phyloP scores from a whole-genome alignment of 2,113 vertebrate genomes.

The Brachyistius frenatus region DNA sequence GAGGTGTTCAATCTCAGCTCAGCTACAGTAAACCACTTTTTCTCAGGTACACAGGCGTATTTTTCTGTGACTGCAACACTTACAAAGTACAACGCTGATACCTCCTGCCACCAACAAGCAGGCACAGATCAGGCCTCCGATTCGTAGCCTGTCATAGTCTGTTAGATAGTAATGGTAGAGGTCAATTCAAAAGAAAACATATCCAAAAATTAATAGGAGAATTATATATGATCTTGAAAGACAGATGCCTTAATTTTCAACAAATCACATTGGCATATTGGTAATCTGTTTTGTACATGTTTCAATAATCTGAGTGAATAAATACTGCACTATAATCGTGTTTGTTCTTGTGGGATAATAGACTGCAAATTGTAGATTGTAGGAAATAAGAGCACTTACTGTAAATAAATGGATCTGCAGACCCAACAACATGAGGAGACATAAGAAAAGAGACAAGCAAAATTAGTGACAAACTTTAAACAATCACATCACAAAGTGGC shows the following conservation, averaged over 20 bases:
- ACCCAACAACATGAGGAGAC: constrained; percentile 5
- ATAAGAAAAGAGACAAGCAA: background rate
- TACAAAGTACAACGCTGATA: constrained; percentile 71
- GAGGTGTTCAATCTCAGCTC: background rate
- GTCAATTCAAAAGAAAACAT: background rate
- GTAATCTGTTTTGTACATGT: too few species aligned
- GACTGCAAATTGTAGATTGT: background rate
- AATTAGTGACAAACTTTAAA: background rate
- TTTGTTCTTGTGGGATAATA: background rate
- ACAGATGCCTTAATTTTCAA: too few species aligned
- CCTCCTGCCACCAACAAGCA: constrained; percentile 74
- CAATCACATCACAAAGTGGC: background rate
- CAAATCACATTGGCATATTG: too few species aligned
- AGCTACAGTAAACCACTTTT: background rate
- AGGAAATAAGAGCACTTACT: constrained; percentile 76
- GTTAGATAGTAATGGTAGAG: constrained; percentile 4
- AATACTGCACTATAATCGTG: too few species aligned
- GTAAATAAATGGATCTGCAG: constrained; percentile 84
- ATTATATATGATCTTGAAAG: background rate
- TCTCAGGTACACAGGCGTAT: background rate
- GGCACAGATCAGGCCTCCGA: constrained; percentile 79
- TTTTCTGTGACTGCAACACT: constrained; percentile 50
- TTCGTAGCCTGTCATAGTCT: constrained; percentile 85
- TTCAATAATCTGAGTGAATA: too few species aligned
- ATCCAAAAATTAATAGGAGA: background rate